A percentile compares a stretch with the other conserved stretches of the same genome.
Conservation (phyloP, 2,113 vertebrate genomes). For the Phaethornis superciliosus region DNA sequence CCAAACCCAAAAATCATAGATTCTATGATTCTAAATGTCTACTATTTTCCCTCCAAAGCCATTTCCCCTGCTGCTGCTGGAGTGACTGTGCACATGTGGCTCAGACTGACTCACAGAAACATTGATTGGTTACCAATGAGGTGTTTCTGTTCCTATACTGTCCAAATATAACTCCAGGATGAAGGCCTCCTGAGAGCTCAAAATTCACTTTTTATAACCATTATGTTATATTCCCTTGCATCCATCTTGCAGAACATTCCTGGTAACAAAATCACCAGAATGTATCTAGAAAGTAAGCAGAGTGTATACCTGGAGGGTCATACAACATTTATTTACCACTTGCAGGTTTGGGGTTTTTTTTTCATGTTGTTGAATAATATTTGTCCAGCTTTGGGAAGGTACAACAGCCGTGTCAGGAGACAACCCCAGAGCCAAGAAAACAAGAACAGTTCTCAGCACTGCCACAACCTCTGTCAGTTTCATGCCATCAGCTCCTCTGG, state of each 20-base stretch:
- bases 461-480: neutral
- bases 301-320: neutral
- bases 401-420: neutral
- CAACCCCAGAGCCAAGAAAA: neutral
- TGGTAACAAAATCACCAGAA: conserved; percentile 31
- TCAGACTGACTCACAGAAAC: neutral
- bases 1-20: no score
- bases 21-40: neutral
- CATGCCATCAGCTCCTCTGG: neutral
- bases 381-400: neutral
- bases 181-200: neutral
- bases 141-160: neutral
- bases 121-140: rapidly evolving
- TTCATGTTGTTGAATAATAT: neutral
- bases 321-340: conserved; percentile 29
- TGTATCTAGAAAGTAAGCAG: neutral
- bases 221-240: conserved; percentile 36
- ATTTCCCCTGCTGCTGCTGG: neutral
- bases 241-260: neutral
- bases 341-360: neutral
- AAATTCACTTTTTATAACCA: conserved; percentile 21
- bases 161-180: neutral
- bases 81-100: rapidly evolving
- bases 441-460: neutral
- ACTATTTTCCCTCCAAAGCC: neutral